Evolutionary conservation across 1,140 invertebrate species (phyloP), one percentile per base, ranked within the genome.

Genomic region (Drosophila novamexicana): DNA sequence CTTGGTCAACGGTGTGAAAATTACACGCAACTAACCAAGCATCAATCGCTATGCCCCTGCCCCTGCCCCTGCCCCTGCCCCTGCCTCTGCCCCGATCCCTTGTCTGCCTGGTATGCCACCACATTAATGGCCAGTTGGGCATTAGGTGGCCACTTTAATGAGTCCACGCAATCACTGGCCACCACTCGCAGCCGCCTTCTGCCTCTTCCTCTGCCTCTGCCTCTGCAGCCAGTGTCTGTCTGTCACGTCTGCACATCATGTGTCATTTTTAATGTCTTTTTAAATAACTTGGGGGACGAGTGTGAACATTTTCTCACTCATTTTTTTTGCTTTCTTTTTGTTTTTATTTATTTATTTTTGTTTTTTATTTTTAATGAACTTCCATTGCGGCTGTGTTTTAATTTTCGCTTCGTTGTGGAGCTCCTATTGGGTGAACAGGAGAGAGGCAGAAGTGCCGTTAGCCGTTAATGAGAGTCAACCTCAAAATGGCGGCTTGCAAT

Each of bases 231-330:
- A 29, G 14, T 8, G 16, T 7, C 22, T 12, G 29, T 37, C 18
- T 32, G 47, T 34, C 12, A 47, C 73, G 47, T 61, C 40, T 42
- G 39, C 45, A 37, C 18, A 44, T 45, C 59, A 54, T 77, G 22
- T 64, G 64, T 62, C 59, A 62, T 32, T 66, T 78, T 78, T 86
- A 88, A 86, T 86, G 82, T 77, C 65, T 83, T 86, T 86, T 86
- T 88, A 88, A 86, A 88, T 86, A 69, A 74, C 70, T 76, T 66
- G 68, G 73, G 77, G 73, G 56, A 61, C 78, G 70, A 65, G 22
- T 50, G 47, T 63, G 44, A 50, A 50, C 47, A 67, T 18, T 50
- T 66, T 58, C 54, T 52, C 50, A 44, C 36, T 18, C n/a, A n/a
- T 12, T 44, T n/a, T 44, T 40, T 32, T 40, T 34, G 10, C 32